Percentiles rank a stretch among this genome's conserved stretches.
phyloP scores from a whole-genome alignment of 2,888 invertebrate species.

The Clitarchus hookeri region DNA sequence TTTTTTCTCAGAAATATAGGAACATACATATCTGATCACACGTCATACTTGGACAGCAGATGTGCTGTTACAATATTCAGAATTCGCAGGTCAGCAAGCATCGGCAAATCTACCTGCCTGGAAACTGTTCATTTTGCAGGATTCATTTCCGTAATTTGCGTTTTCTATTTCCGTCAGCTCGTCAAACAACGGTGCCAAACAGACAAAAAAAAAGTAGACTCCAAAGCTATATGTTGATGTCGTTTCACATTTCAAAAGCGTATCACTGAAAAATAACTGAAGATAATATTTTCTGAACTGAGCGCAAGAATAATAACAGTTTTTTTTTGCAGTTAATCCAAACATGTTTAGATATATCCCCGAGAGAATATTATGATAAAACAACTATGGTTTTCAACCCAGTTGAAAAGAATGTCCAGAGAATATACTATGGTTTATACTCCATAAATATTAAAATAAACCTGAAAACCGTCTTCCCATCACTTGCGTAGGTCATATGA shows the following conservation, averaged over 20 bases:
- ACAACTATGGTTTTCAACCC: no score
- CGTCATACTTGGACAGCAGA: background rate
- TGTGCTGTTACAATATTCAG: background rate
- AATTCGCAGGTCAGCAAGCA: background rate
- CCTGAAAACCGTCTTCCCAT: no score
- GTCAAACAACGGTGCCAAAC: background rate
- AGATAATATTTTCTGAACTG: background rate
- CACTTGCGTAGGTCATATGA: no score
- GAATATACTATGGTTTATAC: no score
- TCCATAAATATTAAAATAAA: no score
- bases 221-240: background rate
- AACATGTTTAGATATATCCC: no score
- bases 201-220: background rate
- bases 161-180: background rate
- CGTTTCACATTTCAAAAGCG: background rate
- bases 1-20: background rate
- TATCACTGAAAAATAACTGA: background rate
- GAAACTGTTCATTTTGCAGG: constrained; percentile 4
- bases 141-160: background rate
- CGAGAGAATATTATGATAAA: no score
- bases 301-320: background rate
- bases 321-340: no score
- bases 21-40: background rate
- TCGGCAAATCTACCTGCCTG: background rate
- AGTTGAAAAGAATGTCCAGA: no score